phyloP scores from a whole-genome alignment of 2,797 vertebrate species.

The Champsocephalus esox region DNA sequence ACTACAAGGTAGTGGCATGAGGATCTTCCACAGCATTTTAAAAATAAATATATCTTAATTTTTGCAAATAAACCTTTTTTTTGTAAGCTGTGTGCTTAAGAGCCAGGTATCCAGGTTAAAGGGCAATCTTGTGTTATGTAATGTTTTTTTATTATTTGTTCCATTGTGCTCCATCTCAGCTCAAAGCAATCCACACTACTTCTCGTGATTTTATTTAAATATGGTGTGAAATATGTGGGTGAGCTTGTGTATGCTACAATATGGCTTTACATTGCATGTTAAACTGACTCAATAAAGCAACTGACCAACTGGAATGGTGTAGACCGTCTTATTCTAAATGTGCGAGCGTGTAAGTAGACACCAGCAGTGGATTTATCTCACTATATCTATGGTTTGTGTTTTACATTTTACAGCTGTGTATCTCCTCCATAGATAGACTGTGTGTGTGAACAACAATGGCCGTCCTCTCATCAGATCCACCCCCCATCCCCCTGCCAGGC shows the following conservation, averaged over 20 bases:
- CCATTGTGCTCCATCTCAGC: neutral
- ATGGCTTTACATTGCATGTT: slow-evolving; percentile 45
- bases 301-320: slow-evolving; percentile 14
- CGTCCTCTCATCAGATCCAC: slow-evolving; percentile 46
- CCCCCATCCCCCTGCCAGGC: slow-evolving; percentile 47
- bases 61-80: neutral
- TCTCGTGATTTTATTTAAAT: slow-evolving; percentile 33
- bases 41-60: neutral
- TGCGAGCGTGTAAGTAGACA: slow-evolving; percentile 5
- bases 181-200: neutral
- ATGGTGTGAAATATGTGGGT: slow-evolving; percentile 53
- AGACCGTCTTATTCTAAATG: slow-evolving; percentile 36
- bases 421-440: slow-evolving; percentile 20
- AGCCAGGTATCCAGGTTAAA: neutral
- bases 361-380: neutral
- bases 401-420: slow-evolving; percentile 30
- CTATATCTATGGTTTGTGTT: slow-evolving; percentile 20
- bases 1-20: neutral
- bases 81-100: neutral
- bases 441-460: slow-evolving; percentile 13
- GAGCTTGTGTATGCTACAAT: slow-evolving; percentile 38
- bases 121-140: neutral
- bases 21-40: neutral
- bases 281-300: neutral
- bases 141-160: neutral